A percentile compares a stretch with the other conserved stretches of the same genome.
Evolutionary conservation across 2,888 invertebrate species (phyloP).

Genomic region (Tachina fera): DNA sequence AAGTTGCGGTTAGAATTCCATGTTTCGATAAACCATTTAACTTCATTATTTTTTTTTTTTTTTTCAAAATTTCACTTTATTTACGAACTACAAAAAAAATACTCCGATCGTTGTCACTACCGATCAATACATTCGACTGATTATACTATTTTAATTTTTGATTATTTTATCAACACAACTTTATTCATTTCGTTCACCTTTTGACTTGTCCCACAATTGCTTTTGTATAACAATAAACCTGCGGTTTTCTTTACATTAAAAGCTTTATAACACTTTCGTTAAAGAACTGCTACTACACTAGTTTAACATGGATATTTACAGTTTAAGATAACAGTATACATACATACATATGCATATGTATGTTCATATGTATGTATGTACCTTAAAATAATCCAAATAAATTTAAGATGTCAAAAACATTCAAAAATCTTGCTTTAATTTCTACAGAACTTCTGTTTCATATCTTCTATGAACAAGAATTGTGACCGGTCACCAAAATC

Average conservation of each 20-base stretch:
- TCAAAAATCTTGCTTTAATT: no score
- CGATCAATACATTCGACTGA: constrained; percentile 23
- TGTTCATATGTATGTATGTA: no score
- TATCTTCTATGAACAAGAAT: no score
- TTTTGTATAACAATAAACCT: not conserved
- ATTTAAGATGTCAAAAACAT: no score
- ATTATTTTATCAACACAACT: constrained; percentile 15
- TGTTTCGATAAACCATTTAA: constrained; percentile 50
- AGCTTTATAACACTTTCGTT: constrained; percentile 5
- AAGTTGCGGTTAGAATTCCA: constrained; percentile 45
- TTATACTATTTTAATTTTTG: constrained; percentile 26
- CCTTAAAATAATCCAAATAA: no score
- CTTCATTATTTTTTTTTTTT: no score
- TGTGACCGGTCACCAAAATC: no score
- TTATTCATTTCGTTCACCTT: constrained; percentile 45
- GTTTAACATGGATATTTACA: not conserved
- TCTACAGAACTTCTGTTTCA: no score
- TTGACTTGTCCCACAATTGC: constrained; percentile 48
- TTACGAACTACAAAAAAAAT: not conserved
- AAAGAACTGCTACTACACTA: constrained; percentile 13
- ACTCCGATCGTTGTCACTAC: constrained; percentile 11
- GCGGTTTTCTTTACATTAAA: constrained; percentile 34
- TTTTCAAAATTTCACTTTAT: not conserved
- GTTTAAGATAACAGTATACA: not conserved
- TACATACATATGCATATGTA: no score